phyloP scores from a whole-genome alignment of 2,113 vertebrate species.

The Mastomys coucha region DNA sequence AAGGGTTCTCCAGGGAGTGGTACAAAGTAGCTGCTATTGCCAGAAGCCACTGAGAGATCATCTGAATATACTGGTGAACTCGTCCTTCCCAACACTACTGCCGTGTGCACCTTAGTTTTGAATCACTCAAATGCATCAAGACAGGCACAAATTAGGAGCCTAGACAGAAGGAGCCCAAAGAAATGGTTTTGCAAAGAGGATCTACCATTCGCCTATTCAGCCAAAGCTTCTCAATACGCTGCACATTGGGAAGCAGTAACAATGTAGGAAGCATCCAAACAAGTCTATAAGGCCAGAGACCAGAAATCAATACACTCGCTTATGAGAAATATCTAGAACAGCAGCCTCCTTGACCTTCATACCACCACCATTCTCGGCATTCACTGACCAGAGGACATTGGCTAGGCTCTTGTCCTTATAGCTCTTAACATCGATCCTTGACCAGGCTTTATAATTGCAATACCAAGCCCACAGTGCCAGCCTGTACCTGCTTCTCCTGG shows the following conservation, averaged over 20 bases:
- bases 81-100: not conserved
- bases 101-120: not conserved
- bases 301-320: not conserved
- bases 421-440: not conserved
- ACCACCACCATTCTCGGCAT: not conserved
- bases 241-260: not conserved
- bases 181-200: not conserved
- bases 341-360: rapidly evolving
- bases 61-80: not conserved
- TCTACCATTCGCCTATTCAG: not conserved
- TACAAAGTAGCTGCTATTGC: not conserved
- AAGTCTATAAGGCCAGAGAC: not conserved
- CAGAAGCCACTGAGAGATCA: not conserved
- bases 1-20: not conserved
- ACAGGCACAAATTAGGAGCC: not conserved
- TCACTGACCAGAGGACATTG: not conserved
- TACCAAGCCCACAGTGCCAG: not conserved
- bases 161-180: not conserved
- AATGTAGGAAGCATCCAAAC: rapidly evolving
- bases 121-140: not conserved
- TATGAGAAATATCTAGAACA: not conserved
- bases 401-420: not conserved
- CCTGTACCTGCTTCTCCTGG: conserved; percentile 2
- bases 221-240: not conserved
- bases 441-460: rapidly evolving